Evolutionary conservation across 2,888 invertebrate genomes (phyloP).

Genomic region (Dynastes hyllus): DNA sequence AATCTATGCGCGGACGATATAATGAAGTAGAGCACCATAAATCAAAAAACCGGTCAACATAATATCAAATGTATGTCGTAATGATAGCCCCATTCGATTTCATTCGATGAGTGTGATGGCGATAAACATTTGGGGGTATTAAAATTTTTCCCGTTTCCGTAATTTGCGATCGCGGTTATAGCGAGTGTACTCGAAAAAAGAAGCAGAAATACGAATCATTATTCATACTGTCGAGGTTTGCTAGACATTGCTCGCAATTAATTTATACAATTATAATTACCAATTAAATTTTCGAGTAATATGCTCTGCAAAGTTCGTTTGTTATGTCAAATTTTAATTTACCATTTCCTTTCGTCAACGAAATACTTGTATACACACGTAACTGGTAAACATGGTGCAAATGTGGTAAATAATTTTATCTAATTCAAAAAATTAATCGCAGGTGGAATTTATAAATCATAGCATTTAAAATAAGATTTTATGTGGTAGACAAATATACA

Average conservation of each 20-base stretch:
- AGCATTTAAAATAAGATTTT: too few species aligned
- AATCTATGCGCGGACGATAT: slow-evolving; percentile 27
- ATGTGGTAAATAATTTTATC: too few species aligned
- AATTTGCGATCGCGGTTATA: slow-evolving; percentile 10
- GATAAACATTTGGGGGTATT: slow-evolving; percentile 15
- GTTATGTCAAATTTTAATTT: too few species aligned
- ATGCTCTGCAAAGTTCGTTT: too few species aligned
- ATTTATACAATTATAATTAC: neutral
- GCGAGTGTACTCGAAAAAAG: neutral
- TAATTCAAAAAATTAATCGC: too few species aligned
- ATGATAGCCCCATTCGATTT: slow-evolving; percentile 25
- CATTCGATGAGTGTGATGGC: neutral
- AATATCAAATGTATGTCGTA: slow-evolving; percentile 8
- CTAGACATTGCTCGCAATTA: neutral
- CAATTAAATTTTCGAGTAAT: neutral
- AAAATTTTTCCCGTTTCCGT: slow-evolving; percentile 29
- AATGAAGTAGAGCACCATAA: slow-evolving; percentile 26
- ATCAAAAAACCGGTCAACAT: slow-evolving; percentile 28
- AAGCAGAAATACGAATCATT: neutral
- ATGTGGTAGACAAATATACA: too few species aligned
- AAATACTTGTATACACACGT: too few species aligned
- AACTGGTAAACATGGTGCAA: too few species aligned
- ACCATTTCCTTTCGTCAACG: too few species aligned
- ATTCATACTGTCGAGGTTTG: slow-evolving; percentile 2
- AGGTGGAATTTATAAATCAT: too few species aligned